phyloP scores from a whole-genome alignment of 2,888 invertebrate species.

The Lasioglossum morio region DNA sequence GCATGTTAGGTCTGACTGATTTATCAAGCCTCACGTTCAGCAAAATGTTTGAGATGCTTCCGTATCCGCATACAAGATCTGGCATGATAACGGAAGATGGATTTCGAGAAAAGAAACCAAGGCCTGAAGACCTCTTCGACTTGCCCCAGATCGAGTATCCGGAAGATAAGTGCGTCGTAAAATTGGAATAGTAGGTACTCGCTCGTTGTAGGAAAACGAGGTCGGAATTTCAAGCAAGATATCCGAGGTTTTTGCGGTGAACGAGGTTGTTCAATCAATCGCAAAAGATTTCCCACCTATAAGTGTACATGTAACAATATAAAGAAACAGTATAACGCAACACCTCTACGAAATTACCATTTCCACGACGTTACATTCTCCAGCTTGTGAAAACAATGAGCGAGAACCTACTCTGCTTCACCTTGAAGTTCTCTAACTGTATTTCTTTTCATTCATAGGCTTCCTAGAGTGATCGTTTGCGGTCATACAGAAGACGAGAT shows the following conservation, averaged over 20 bases:
- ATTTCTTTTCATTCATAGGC: constrained; percentile 60
- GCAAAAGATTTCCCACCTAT: background rate
- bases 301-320: too few species aligned
- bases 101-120: constrained; percentile 16
- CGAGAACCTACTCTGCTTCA: background rate
- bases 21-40: constrained; percentile 78
- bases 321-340: too few species aligned
- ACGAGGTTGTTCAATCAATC: background rate
- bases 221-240: background rate
- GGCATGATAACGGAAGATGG: background rate
- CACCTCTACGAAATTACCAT: background rate
- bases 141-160: constrained; percentile 77
- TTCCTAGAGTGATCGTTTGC: constrained; percentile 86
- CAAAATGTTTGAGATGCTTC: constrained; percentile 75
- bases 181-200: background rate
- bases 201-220: background rate
- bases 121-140: constrained; percentile 71
- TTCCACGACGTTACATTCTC: background rate
- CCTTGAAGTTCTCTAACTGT: too few species aligned
- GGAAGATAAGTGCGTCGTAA: constrained; percentile 78
- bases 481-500: constrained; percentile 85
- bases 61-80: constrained; percentile 67
- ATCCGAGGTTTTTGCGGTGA: background rate
- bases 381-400: background rate
- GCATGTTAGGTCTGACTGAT: constrained; percentile 85